Percentiles rank a stretch among this genome's conserved stretches.
These are phyloP conservation scores for Lordiphosa collinella DNA, from an alignment of 1,140 invertebrate species.

Conservation along the genomic window DNA sequence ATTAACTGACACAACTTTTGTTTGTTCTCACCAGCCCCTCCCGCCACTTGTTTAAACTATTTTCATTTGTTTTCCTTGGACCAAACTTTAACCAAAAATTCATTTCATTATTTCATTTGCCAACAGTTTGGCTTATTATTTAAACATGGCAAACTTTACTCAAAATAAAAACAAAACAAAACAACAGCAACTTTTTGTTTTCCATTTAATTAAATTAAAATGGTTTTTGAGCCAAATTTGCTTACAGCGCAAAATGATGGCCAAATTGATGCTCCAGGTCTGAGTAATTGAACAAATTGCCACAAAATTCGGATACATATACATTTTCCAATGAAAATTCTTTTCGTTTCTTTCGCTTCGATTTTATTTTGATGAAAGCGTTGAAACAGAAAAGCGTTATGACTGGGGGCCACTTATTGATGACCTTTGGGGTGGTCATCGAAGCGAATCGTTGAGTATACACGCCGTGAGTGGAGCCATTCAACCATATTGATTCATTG, in stretches of 20 bases:
- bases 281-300: slow-evolving; percentile 73
- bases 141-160: slow-evolving; percentile 38
- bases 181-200: slow-evolving; percentile 33
- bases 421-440: slow-evolving; percentile 44
- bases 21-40: background rate
- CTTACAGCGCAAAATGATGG: slow-evolving; percentile 14
- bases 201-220: slow-evolving; percentile 74
- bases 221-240: slow-evolving; percentile 57
- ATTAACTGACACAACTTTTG: slow-evolving; percentile 15
- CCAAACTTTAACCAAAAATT: background rate
- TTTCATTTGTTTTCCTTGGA: slow-evolving; percentile 19
- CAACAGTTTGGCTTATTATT: slow-evolving; percentile 67
- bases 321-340: slow-evolving; percentile 43
- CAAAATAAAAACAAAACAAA: slow-evolving; percentile 25
- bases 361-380: slow-evolving; percentile 10
- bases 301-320: slow-evolving; percentile 29
- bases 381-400: slow-evolving; percentile 32
- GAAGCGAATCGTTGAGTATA: slow-evolving; percentile 47
- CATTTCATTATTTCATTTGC: slow-evolving; percentile 56
- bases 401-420: slow-evolving; percentile 53
- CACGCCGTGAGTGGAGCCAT: slow-evolving; percentile 35
- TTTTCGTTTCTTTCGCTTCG: slow-evolving; percentile 42
- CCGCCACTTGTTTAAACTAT: slow-evolving; percentile 22
- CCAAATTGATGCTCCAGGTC: slow-evolving; percentile 53
- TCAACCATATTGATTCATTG: slow-evolving; percentile 46